Evolutionary conservation across 2,113 vertebrate species (phyloP), one percentile per base, ranked within the genome.

Genomic region (Proterorhinus semilunaris): DNA sequence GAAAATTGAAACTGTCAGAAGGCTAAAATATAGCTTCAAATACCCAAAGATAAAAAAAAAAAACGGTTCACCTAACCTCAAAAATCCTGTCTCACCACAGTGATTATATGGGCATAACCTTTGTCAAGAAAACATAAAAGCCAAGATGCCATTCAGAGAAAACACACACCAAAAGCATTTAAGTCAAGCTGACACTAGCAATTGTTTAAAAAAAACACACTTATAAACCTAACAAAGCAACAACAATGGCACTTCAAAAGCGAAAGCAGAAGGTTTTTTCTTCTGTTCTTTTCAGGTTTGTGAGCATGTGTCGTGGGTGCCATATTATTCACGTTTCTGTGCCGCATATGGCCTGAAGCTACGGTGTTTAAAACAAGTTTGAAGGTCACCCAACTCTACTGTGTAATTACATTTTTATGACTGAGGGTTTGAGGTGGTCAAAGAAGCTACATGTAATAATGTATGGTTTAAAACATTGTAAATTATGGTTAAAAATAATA

Each of bases 1-100:
- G 59, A 10, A 43, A 68, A 66, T 57, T 8, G 15, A 43, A 16
- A 45, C 72, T 71, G 68, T 66, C 7, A 74, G 10, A 21, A 12
- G 66, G 50, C 58, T 67, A 36, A 62, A 63, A 16, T 48, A 63
- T 11, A 21, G 45, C 48, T 42, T 36, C 27, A 50, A 62, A 73
- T 55, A 27, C 16, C 6, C 6, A 17, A 9, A 13, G n/a, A 57
- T 6, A n/a, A 61, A n/a, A 54, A 54, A 54, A 54, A n/a, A 54
- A 62, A 54, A 15, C 7, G 17, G 42, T 49, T 46, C 10, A 64
- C 42, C 53, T 55, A 1, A 54, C 45, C 62, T 63, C 10, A 63
- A 63, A 63, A 17, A 21, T 46, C 4, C n/a, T 21, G n/a, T 63
- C 62, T 63, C 43, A 48, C 21, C 44, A 47, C 6, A 63, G 62